Percentiles rank a stretch among this genome's conserved stretches.
Evolutionary conservation across 2,797 vertebrate species (phyloP).

Genomic region (Myioborus melanocephalus): DNA sequence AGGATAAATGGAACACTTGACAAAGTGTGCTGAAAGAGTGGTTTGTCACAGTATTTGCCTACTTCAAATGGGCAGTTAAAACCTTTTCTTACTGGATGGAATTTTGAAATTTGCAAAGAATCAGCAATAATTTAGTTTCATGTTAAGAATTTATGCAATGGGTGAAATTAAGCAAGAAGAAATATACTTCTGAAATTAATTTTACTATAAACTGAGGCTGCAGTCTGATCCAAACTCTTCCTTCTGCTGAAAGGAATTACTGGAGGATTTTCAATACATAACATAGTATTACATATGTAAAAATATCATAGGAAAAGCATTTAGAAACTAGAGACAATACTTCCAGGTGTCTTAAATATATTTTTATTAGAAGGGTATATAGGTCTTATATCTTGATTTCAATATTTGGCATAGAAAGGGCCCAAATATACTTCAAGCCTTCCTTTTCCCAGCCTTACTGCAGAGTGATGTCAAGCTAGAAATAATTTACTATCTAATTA

Average conservation of each 20-base stretch:
- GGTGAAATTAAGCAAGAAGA: neutral
- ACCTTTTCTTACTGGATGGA: neutral
- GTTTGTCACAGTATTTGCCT: neutral
- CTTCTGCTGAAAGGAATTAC: neutral
- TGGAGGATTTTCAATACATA: neutral
- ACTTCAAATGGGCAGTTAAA: neutral
- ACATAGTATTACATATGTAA: neutral
- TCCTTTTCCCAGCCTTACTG: neutral
- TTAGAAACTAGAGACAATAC: neutral
- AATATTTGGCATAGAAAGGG: neutral
- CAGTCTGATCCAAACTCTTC: neutral
- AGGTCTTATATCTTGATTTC: neutral
- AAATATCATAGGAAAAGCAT: neutral
- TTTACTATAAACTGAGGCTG: neutral
- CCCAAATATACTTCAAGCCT: neutral
- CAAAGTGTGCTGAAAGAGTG: neutral
- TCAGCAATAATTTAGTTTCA: neutral
- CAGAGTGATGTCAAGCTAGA: neutral
- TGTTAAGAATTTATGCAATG: neutral
- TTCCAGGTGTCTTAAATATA: neutral
- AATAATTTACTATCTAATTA: neutral
- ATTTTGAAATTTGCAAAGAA: neutral
- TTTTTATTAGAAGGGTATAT: neutral
- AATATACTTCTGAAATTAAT: neutral
- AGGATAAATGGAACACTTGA: neutral